Evolutionary conservation across 2,797 vertebrate species (phyloP).

Genomic region (Sebastolobus altivelis): DNA sequence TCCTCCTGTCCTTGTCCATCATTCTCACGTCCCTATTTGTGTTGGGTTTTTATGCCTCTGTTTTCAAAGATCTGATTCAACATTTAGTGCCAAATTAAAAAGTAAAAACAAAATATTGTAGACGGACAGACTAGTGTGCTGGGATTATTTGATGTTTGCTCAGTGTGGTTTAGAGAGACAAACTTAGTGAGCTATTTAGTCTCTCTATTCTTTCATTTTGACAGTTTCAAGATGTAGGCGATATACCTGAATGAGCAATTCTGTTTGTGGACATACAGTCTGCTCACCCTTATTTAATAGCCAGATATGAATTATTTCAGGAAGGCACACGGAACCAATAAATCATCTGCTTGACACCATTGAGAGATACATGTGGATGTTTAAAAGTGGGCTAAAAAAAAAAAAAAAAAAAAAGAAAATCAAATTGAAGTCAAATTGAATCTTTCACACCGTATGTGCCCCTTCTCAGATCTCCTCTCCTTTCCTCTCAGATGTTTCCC

Average conservation of each 20-base stretch:
- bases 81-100: constrained; percentile 35
- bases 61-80: constrained; percentile 28
- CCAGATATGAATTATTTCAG: constrained; percentile 34
- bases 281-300: constrained; percentile 28
- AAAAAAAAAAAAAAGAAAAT: background rate
- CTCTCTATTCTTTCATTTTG: constrained; percentile 15
- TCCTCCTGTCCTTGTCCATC: constrained; percentile 25
- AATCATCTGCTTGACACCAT: constrained; percentile 38
- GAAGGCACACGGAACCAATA: constrained; percentile 27
- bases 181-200: constrained; percentile 26
- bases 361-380: constrained; percentile 23
- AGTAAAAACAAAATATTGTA: constrained; percentile 27
- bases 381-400: constrained; percentile 30
- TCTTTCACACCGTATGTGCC: constrained; percentile 16
- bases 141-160: constrained; percentile 31
- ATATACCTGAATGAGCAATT: constrained; percentile 16
- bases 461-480: constrained; percentile 21
- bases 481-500: constrained; percentile 86
- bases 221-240: constrained; percentile 12
- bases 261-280: constrained; percentile 19
- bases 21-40: constrained; percentile 17
- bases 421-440: constrained; percentile 38
- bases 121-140: constrained; percentile 18
- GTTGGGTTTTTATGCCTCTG: constrained; percentile 1
- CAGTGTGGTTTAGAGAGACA: constrained; percentile 22